Evolutionary conservation across 2,113 vertebrate species (phyloP).

Genomic region (Collichthys lucidus): DNA sequence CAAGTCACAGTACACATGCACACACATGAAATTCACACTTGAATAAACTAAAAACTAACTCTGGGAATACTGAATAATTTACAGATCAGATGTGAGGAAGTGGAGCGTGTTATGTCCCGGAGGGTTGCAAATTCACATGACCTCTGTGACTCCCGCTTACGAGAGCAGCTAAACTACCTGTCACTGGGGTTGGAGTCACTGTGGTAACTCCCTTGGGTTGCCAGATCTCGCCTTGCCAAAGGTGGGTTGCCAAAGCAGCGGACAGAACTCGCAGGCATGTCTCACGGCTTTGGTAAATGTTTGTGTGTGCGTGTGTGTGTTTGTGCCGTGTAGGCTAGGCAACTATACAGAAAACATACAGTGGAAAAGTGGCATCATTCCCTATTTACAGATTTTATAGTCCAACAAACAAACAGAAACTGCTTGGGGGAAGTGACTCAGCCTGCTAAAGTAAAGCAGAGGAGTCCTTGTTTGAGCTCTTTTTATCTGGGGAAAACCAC

Average conservation of each 20-base stretch:
- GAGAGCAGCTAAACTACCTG: conserved; percentile 49
- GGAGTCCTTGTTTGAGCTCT: conserved; percentile 58
- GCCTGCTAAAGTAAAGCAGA: conserved; percentile 34
- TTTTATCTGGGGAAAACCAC: conserved; percentile 44
- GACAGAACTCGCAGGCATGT: background rate
- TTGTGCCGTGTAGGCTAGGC: background rate
- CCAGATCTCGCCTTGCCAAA: conserved; percentile 19
- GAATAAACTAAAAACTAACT: conserved; percentile 49
- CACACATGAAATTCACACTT: conserved; percentile 29
- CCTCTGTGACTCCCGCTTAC: conserved; percentile 27
- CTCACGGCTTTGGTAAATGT: conserved; percentile 1
- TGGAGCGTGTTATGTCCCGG: conserved; percentile 65
- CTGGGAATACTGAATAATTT: conserved; percentile 69
- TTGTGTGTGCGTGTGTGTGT: background rate
- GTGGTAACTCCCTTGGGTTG: conserved; percentile 17
- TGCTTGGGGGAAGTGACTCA: conserved; percentile 47
- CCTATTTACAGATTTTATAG: conserved; percentile 25
- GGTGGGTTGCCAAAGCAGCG: background rate
- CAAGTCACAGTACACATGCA: conserved; percentile 7
- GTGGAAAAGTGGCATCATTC: conserved; percentile 35
- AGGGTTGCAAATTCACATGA: conserved; percentile 55
- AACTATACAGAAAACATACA: conserved; percentile 41
- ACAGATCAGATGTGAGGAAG: conserved; percentile 58
- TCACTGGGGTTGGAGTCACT: conserved; percentile 36
- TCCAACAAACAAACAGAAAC: conserved; percentile 26